These are phyloP conservation scores for Lipotes vexillifer DNA, from an alignment of 2,113 vertebrate genomes.

Conservation along the genomic window DNA sequence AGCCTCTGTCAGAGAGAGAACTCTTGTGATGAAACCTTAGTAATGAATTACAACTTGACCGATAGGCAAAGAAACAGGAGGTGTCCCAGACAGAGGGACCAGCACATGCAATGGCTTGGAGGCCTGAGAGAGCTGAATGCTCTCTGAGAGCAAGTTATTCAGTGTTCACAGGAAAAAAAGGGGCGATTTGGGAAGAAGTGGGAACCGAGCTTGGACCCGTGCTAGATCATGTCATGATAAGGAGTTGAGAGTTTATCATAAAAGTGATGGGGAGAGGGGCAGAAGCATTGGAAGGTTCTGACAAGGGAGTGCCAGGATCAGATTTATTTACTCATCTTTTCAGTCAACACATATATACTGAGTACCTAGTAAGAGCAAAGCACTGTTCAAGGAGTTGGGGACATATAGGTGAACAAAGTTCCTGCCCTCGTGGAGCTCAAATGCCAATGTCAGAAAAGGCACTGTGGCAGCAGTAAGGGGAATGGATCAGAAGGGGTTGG, in stretches of 20 bases:
- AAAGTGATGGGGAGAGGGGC: accelerated
- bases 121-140: background rate
- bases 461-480: background rate
- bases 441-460: background rate
- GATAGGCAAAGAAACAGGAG: background rate
- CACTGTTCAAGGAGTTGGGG: background rate
- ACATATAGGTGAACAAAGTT: background rate
- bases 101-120: background rate
- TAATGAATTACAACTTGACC: background rate
- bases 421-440: background rate
- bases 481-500: background rate
- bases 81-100: background rate
- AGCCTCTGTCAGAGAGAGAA: background rate
- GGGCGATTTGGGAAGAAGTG: background rate
- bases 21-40: background rate
- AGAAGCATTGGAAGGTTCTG: background rate
- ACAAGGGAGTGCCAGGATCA: background rate
- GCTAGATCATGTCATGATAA: background rate
- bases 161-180: too few relatives aligned
- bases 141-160: background rate
- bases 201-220: background rate
- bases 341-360: background rate
- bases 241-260: background rate
- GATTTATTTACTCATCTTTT: background rate
- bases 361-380: background rate